Evolutionary conservation across 2,797 vertebrate genomes (phyloP).

Genomic region (Poliocrania exsul): DNA sequence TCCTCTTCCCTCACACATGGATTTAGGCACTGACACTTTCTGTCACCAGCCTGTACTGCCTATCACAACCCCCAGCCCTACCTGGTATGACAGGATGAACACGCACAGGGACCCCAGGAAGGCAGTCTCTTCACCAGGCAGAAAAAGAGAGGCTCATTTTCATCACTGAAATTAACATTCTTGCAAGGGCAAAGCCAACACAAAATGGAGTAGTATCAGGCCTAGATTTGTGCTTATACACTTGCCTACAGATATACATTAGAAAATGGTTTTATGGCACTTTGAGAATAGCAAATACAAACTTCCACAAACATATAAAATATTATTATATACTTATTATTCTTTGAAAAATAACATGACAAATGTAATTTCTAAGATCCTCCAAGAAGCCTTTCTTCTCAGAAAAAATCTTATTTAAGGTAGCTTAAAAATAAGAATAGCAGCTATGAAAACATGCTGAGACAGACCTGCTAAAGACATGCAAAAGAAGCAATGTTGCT

Average conservation of each 20-base stretch:
- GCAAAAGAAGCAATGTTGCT: not conserved
- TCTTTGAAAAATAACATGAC: not conserved
- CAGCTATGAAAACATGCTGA: not conserved
- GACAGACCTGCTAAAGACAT: not conserved
- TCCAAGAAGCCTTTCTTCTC: not conserved
- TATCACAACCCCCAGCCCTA: not conserved
- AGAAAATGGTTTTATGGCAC: constrained; percentile 15
- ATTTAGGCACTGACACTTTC: not conserved
- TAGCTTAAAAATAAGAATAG: not conserved
- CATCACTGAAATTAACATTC: not conserved
- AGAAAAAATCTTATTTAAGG: not conserved
- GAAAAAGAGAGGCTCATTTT: not conserved
- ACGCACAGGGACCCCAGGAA: not conserved
- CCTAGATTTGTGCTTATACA: not conserved
- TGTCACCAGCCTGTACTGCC: not conserved
- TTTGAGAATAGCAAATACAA: constrained; percentile 29
- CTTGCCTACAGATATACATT: not conserved
- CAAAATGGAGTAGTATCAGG: not conserved
- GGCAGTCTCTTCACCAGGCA: not conserved
- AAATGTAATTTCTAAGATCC: not conserved
- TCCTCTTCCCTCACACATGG: not conserved
- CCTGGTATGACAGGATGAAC: not conserved
- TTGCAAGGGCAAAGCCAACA: not conserved
- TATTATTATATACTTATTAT: constrained; percentile 16
- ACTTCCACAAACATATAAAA: constrained; percentile 28